A percentile compares a stretch with the other conserved stretches of the same genome.
These are phyloP conservation scores for Panthera tigris DNA, from an alignment of 2,113 vertebrate species.

Conservation along the genomic window DNA sequence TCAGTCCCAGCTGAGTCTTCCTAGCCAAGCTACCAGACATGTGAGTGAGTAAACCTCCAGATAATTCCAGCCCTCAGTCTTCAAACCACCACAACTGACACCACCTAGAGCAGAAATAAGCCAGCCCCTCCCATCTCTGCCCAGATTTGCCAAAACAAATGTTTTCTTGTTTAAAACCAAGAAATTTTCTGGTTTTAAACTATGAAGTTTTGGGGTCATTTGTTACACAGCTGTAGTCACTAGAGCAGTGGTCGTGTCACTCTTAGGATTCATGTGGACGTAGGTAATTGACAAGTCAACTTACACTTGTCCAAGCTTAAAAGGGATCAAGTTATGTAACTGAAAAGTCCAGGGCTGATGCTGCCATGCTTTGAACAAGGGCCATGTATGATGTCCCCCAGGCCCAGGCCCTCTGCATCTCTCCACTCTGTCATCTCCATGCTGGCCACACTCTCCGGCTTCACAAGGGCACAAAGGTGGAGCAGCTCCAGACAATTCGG, in stretches of 20 bases:
- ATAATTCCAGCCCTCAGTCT: not conserved
- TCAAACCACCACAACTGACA: not conserved
- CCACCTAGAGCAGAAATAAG: not conserved
- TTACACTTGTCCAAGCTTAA: slow-evolving; percentile 9
- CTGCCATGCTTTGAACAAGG: not conserved
- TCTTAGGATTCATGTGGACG: not conserved
- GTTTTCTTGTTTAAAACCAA: not conserved
- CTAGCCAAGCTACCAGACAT: not conserved
- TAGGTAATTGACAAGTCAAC: not conserved
- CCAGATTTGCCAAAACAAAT: not conserved
- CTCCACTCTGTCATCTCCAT: not conserved
- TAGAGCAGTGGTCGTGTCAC: not conserved
- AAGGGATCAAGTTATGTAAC: not conserved
- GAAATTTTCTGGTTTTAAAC: not conserved
- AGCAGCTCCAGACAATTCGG: not conserved
- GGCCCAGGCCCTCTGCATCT: not conserved
- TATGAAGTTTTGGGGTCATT: not conserved
- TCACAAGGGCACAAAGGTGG: not conserved
- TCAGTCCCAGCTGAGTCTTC: not conserved
- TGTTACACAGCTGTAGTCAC: not conserved
- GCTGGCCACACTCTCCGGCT: not conserved
- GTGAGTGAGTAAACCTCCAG: not conserved
- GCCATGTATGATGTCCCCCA: not conserved
- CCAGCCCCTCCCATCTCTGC: not conserved
- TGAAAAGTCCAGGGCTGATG: not conserved